phyloP scores from a whole-genome alignment of 2,113 vertebrate species.

The Lamprologus speciosus region DNA sequence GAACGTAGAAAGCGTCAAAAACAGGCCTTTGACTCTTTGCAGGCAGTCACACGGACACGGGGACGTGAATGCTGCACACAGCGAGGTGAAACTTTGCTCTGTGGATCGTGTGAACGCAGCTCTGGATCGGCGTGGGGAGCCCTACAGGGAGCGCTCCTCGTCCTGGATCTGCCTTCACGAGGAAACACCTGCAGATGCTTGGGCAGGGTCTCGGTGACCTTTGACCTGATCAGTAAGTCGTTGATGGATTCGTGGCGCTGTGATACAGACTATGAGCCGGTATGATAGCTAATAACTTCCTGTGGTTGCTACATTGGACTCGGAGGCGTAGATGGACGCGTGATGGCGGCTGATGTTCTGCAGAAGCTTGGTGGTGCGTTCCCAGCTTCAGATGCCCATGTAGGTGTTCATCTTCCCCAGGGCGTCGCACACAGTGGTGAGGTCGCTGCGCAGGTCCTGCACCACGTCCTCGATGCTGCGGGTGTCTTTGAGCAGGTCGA shows the following conservation, averaged over 20 bases:
- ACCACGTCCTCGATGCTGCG: conserved; percentile 92
- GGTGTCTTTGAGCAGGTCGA: conserved; percentile 94
- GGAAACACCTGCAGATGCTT: background rate
- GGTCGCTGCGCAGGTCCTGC: conserved; percentile 90
- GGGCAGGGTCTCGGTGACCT: background rate
- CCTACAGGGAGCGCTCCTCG: too few relatives aligned
- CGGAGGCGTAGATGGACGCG: background rate
- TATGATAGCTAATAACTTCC: background rate
- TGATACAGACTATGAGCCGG: background rate
- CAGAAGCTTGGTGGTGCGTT: background rate
- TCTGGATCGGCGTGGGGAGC: accelerated
- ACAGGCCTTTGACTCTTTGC: background rate
- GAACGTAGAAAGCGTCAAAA: background rate
- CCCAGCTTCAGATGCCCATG: conserved; percentile 79
- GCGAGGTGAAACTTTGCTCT: background rate
- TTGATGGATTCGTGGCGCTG: background rate
- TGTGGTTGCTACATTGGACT: background rate
- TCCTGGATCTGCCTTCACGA: background rate
- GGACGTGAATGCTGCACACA: background rate
- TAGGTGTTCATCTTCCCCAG: conserved; percentile 97
- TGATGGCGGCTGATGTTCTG: background rate
- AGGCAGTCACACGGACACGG: background rate
- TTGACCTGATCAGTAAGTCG: background rate
- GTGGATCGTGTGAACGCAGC: background rate
- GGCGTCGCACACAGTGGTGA: conserved; percentile 93